Conservation (phyloP, 53 echinoderm and acorn worm genomes). For the Zoroaster sp. region DNA sequence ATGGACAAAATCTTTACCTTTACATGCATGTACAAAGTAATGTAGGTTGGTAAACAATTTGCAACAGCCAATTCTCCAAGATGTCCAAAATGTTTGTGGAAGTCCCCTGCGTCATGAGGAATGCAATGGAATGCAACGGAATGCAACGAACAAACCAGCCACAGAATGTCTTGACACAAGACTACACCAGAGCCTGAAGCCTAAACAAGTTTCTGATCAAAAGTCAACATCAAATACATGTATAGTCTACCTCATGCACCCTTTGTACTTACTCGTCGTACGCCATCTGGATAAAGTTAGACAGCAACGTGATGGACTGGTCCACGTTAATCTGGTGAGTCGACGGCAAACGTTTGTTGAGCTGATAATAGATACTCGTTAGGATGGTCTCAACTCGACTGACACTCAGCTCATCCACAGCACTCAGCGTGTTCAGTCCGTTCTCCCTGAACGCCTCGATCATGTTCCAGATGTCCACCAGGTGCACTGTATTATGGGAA, state of each 20-base stretch:
- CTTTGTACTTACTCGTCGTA: conserved; percentile 86
- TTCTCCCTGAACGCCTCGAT: conserved; percentile 97
- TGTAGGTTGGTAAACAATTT: too few relatives aligned
- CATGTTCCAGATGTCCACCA: conserved; percentile 99
- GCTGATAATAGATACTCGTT: conserved; percentile 95
- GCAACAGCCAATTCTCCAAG: too few relatives aligned
- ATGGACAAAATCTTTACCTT: too few relatives aligned
- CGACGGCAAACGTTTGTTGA: conserved; percentile 93
- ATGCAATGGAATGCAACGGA: too few relatives aligned
- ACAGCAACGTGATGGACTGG: conserved; percentile 79
- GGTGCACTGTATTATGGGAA: conserved; percentile 65
- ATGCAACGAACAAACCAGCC: too few relatives aligned
- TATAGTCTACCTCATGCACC: too few relatives aligned
- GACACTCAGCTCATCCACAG: conserved; percentile 77
- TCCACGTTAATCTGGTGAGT: conserved; percentile 96
- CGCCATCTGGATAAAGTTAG: conserved; percentile 88
- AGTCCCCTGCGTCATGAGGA: too few relatives aligned
- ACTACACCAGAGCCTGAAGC: background rate
- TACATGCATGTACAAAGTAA: too few relatives aligned
- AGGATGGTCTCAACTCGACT: conserved; percentile 79
- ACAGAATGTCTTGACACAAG: background rate
- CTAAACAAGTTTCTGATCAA: background rate
- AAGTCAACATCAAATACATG: background rate
- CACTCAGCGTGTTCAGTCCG: conserved; percentile 89
- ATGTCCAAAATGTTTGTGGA: too few relatives aligned